Evolutionary conservation across 1,140 invertebrate species (phyloP).

Genomic region (Trialeurodes vaporariorum): DNA sequence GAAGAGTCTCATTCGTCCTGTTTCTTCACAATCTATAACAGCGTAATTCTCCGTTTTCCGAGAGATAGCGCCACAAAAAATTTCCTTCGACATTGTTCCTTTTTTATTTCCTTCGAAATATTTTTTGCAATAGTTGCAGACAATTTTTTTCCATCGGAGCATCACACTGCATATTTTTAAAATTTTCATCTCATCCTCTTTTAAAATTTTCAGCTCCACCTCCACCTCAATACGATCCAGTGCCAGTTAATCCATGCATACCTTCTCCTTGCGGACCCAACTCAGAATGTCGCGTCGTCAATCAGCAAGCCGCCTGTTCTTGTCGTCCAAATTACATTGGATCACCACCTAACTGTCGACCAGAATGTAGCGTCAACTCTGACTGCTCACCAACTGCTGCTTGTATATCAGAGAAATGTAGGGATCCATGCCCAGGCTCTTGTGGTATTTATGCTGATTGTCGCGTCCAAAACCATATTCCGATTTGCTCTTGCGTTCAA

Average conservation of each 20-base stretch:
- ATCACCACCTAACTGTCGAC: slow-evolving; percentile 47
- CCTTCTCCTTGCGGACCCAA: slow-evolving; percentile 59
- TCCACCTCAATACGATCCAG: slow-evolving; percentile 27
- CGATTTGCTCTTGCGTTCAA: slow-evolving; percentile 46
- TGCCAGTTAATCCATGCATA: slow-evolving; percentile 49
- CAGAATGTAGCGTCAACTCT: slow-evolving; percentile 50
- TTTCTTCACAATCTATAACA: too few species aligned
- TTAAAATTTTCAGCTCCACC: slow-evolving; percentile 26
- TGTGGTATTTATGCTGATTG: slow-evolving; percentile 53
- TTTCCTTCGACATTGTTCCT: too few species aligned
- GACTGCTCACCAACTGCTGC: slow-evolving; percentile 47
- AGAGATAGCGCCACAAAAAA: too few species aligned
- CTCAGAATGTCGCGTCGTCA: slow-evolving; percentile 46
- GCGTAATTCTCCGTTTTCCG: too few species aligned
- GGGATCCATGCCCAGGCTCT: slow-evolving; percentile 49
- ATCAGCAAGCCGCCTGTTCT: slow-evolving; percentile 47
- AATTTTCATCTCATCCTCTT: too few species aligned
- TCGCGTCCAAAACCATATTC: slow-evolving; percentile 49
- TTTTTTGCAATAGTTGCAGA: too few species aligned
- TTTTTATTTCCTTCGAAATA: too few species aligned
- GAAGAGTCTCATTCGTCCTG: too few species aligned
- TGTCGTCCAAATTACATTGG: slow-evolving; percentile 47
- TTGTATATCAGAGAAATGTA: slow-evolving; percentile 53
- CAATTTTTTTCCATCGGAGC: too few species aligned
- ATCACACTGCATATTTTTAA: too few species aligned